These are phyloP conservation scores for Heterochromis multidens DNA, from an alignment of 2,113 vertebrate genomes.

Conservation along the genomic window DNA sequence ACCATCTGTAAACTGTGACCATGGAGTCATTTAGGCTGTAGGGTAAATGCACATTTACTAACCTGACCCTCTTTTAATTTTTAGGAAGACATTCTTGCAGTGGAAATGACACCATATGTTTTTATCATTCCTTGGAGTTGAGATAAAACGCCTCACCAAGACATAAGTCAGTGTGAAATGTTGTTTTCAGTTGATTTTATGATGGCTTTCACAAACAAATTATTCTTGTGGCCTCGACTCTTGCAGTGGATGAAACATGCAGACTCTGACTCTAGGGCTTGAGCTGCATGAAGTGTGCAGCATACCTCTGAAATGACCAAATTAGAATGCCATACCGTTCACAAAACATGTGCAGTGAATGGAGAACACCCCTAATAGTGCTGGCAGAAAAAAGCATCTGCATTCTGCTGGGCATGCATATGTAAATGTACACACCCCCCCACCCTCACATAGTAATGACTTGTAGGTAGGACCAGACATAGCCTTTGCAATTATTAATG, in stretches of 20 bases:
- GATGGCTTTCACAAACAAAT: conserved; percentile 52
- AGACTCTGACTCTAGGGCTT: conserved; percentile 39
- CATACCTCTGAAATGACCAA: conserved; percentile 49
- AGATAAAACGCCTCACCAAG: neutral
- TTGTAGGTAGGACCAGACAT: conserved; percentile 39
- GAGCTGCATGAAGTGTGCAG: conserved; percentile 25
- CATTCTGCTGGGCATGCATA: conserved; percentile 63
- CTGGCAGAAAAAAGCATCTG: conserved; percentile 57
- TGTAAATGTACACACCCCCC: conserved; percentile 38
- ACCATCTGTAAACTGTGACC: conserved; percentile 17
- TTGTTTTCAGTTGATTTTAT: conserved; percentile 34
- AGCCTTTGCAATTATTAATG: conserved; percentile 50
- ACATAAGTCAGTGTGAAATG: conserved; percentile 20
- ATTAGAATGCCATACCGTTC: conserved; percentile 65
- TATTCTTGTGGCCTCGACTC: conserved; percentile 17
- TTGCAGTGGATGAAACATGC: conserved; percentile 46
- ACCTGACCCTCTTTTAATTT: neutral
- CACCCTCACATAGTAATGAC: conserved; percentile 37
- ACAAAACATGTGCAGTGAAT: conserved; percentile 55
- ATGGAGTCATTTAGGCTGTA: neutral
- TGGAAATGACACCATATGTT: neutral
- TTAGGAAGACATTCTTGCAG: neutral
- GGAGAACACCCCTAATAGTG: conserved; percentile 56
- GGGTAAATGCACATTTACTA: neutral
- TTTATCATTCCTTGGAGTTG: neutral